These are phyloP conservation scores for Trisateles emortualis DNA, from an alignment of 2,888 invertebrate genomes.

Conservation along the genomic window DNA sequence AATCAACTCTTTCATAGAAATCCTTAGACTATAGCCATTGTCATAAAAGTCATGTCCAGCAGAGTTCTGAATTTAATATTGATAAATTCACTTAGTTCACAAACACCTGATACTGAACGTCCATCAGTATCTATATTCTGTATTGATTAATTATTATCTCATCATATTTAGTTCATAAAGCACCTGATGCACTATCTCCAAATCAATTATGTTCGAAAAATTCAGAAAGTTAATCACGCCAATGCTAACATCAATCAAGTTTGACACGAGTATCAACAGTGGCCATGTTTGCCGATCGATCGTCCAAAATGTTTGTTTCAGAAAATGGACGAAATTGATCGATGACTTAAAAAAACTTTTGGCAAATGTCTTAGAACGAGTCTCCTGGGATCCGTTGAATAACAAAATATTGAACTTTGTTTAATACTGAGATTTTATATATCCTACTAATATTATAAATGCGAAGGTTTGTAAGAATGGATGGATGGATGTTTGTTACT, in stretches of 20 bases:
- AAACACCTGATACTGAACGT: background rate
- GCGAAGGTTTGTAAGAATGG: no score
- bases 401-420: conserved; percentile 43
- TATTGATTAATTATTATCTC: conserved; percentile 10
- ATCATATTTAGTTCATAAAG: background rate
- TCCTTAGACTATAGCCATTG: no score
- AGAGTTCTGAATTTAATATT: conserved; percentile 2
- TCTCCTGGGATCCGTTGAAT: conserved; percentile 32
- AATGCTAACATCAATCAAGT: conserved; percentile 40
- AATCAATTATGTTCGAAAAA: background rate
- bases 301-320: conserved; percentile 44
- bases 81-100: no score
- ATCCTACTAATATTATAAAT: no score
- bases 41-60: no score
- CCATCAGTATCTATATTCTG: background rate
- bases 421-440: conserved; percentile 15
- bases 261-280: conserved; percentile 38
- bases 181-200: background rate
- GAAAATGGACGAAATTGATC: conserved; percentile 48
- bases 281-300: conserved; percentile 35
- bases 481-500: no score
- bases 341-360: conserved; percentile 41
- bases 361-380: conserved; percentile 29
- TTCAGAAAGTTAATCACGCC: conserved; percentile 23
- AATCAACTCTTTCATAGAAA: no score